A percentile compares a stretch with the other conserved stretches of the same genome.
Conservation (phyloP, 2,797 vertebrate genomes). For the Danio jaintianensis region DNA sequence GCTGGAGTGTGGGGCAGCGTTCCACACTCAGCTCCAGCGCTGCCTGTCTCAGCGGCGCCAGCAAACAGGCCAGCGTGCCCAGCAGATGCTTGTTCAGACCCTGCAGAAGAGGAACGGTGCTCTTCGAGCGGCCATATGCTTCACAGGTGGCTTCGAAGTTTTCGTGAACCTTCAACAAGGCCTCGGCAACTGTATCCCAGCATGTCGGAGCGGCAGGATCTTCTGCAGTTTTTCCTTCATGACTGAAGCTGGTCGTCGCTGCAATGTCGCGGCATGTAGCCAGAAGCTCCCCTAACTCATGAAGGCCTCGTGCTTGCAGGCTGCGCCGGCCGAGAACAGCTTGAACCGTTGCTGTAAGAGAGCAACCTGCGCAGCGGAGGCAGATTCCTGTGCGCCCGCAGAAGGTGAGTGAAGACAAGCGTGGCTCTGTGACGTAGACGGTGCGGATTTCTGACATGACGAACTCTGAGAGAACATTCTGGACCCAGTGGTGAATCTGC, state of each 20-base stretch:
- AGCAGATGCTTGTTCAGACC: slow-evolving; percentile 97
- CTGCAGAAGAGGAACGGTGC: slow-evolving; percentile 92
- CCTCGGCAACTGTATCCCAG: slow-evolving; percentile 94
- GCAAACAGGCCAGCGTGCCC: slow-evolving; percentile 90
- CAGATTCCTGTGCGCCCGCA: slow-evolving; percentile 90
- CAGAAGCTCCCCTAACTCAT: slow-evolving; percentile 93
- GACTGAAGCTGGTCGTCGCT: slow-evolving; percentile 84
- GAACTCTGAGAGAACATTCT: slow-evolving; percentile 98
- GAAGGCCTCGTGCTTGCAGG: slow-evolving; percentile 94
- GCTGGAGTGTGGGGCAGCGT: slow-evolving; percentile 92
- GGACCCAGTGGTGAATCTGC: slow-evolving; percentile 97
- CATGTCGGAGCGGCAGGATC: slow-evolving; percentile 88
- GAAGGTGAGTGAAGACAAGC: slow-evolving; percentile 85
- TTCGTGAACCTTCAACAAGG: slow-evolving; percentile 92
- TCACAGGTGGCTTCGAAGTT: slow-evolving; percentile 97
- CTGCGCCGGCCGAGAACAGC: slow-evolving; percentile 94
- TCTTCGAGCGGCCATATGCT: slow-evolving; percentile 94
- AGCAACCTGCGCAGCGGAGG: slow-evolving; percentile 93
- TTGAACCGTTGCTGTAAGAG: slow-evolving; percentile 92
- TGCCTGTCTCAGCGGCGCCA: slow-evolving; percentile 91
- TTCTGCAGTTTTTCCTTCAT: slow-evolving; percentile 83
- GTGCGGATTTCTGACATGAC: slow-evolving; percentile 98
- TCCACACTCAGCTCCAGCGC: slow-evolving; percentile 94
- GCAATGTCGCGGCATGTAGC: slow-evolving; percentile 91
- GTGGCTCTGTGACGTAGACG: slow-evolving; percentile 93